These are phyloP conservation scores for Tetramorium bicarinatum DNA, from an alignment of 2,888 invertebrate genomes.

Conservation along the genomic window DNA sequence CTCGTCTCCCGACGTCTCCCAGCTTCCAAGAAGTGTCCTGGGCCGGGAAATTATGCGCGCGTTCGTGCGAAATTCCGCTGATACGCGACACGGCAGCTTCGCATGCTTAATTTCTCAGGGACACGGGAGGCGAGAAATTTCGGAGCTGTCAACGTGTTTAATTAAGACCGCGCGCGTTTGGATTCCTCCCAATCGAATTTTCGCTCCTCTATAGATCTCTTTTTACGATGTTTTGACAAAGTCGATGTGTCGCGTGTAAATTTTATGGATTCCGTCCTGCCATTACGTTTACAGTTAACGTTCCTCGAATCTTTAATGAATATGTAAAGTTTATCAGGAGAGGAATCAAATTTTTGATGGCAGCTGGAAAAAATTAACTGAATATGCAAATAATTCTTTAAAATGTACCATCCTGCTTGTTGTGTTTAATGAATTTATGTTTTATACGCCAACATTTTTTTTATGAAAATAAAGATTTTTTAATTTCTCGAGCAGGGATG, in stretches of 20 bases:
- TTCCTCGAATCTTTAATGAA: slow-evolving; percentile 4
- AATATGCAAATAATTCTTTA: background rate
- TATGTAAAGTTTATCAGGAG: background rate
- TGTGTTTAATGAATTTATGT: slow-evolving; percentile 22
- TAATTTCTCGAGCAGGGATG: background rate
- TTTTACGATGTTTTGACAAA: background rate
- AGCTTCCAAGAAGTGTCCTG: slow-evolving; percentile 60
- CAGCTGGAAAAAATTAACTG: background rate
- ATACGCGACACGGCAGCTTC: slow-evolving; percentile 12
- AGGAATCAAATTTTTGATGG: background rate
- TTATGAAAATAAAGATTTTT: background rate
- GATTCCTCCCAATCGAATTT: background rate
- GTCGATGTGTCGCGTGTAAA: background rate
- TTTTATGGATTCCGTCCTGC: background rate
- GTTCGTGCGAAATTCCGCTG: slow-evolving; percentile 44
- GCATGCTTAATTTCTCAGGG: slow-evolving; percentile 22
- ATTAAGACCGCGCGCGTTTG: slow-evolving; percentile 6
- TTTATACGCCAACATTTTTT: background rate
- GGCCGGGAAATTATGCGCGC: slow-evolving; percentile 53
- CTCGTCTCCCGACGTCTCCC: slow-evolving; percentile 41
- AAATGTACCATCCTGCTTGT: background rate
- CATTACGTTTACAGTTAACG: background rate
- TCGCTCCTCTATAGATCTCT: background rate
- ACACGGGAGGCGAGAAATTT: slow-evolving; percentile 18
- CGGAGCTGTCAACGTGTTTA: background rate